A percentile compares a stretch with the other conserved stretches of the same genome.
Conservation (phyloP, 2,888 invertebrate genomes). For the Nowickia ferox region DNA sequence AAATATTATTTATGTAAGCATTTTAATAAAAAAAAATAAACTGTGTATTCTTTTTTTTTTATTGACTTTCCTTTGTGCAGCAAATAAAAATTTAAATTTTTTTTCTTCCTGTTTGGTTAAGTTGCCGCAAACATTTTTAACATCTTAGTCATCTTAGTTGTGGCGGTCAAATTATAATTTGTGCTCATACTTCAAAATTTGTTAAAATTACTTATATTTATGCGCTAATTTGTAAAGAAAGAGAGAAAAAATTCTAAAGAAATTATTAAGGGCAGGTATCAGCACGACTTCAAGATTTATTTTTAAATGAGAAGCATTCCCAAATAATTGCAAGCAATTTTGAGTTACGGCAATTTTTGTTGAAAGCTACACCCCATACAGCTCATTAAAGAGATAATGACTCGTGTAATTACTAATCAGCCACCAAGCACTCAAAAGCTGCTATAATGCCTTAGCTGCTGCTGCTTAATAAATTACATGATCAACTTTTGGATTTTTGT, state of each 20-base stretch:
- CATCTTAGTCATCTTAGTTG: constrained; percentile 11
- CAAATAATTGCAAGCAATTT: constrained; percentile 31
- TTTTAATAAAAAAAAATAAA: no score
- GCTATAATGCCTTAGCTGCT: neutral
- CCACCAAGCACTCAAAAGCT: constrained; percentile 1
- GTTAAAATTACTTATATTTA: constrained; percentile 10
- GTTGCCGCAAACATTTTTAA: neutral
- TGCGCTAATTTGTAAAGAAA: constrained; percentile 39
- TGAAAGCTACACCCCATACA: neutral
- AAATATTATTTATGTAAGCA: no score
- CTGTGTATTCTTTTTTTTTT: no score
- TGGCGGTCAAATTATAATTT: neutral
- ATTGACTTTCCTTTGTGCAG: neutral
- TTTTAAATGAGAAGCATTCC: constrained; percentile 13
- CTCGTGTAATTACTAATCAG: constrained; percentile 20
- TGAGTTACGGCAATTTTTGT: constrained; percentile 14
- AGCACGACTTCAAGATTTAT: neutral
- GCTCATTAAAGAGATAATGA: constrained; percentile 32
- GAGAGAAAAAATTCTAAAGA: neutral
- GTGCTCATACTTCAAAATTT: neutral
- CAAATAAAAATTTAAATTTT: neutral
- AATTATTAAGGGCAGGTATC: constrained; percentile 1
- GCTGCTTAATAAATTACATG: constrained; percentile 11
- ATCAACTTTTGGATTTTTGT: neutral
- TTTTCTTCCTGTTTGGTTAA: neutral